Evolutionary conservation across 2,888 invertebrate species (phyloP), one percentile per base, ranked within the genome.

Genomic region (Drosophila sordidula): DNA sequence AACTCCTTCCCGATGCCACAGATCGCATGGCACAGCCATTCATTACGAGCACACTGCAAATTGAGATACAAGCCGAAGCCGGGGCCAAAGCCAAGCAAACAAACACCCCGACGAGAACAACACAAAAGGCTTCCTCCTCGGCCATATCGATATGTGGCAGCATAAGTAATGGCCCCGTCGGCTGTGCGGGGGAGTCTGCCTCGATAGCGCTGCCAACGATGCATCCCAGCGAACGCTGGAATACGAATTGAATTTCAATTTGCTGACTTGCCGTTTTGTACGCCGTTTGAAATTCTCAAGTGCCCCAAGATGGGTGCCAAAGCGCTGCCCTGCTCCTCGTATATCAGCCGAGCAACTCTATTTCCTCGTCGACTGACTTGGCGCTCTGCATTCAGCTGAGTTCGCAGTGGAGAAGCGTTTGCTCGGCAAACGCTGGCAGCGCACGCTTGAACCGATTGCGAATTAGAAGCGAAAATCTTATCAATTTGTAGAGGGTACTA

Each of bases 11-110:
- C 25, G 41, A 49, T 56, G 16, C 41, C 41, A 67, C 45, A 64
- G 62, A 75, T 75, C 75, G 49, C 59, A 54, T 45, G 22, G 44
- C 71, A 59, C 38, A 66, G 62, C 85, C 80, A 78, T 85, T 78
- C 75, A 82, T 85, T 83, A 80, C 79, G 52, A 51, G 57, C 79
- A 70, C 75, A 68, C 49, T 78, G 83, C 71, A 86, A 87, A 86
- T 86, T 86, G 88, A 86, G 85, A 85, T 85, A 80, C 87, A 80
- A 85, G 65, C 57, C 69, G 62, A 50, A 22, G 12, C 44, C 52
- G 62, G 46, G 18, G 14, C 44, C 52, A 26, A 61, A 55, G 29
- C 42, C 42, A 66, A 52, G 45, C 66, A 59, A 52, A 49, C 66
- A 59, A 61, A 63, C 41, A 59, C 51, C 51, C 22, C 49, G 18